Percentiles rank a stretch among this genome's conserved stretches.
Evolutionary conservation across 1,140 invertebrate genomes (phyloP).

Genomic region (Lepidostoma basale): DNA sequence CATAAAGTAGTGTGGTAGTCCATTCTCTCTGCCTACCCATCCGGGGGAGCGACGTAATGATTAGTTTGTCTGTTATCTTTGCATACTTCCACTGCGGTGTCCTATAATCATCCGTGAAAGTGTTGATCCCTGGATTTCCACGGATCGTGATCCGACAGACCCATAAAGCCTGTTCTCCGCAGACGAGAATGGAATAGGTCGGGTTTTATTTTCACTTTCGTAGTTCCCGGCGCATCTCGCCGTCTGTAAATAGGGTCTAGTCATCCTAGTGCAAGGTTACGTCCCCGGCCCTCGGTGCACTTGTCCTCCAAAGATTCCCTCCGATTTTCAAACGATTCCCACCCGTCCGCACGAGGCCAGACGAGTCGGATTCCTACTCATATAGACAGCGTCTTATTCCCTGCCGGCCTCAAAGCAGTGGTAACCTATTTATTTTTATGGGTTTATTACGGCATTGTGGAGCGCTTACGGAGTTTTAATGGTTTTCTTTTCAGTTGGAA

Average conservation of each 20-base stretch:
- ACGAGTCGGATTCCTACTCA: neutral
- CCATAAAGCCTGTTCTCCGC: neutral
- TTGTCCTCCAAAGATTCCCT: neutral
- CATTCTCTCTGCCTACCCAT: no score
- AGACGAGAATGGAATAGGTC: slow-evolving; percentile 8
- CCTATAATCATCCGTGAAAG: no score
- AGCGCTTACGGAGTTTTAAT: slow-evolving; percentile 19
- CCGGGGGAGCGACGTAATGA: no score
- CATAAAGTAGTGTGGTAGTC: no score
- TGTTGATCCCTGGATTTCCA: neutral
- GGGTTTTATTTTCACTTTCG: slow-evolving; percentile 25
- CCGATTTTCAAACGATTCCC: neutral
- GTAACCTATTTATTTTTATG: slow-evolving; percentile 29
- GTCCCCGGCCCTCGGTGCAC: slow-evolving; percentile 3
- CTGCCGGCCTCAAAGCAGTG: neutral
- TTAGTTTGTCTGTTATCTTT: no score
- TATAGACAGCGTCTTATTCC: neutral
- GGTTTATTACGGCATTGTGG: slow-evolving; percentile 20
- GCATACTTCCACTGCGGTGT: no score
- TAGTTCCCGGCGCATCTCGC: neutral
- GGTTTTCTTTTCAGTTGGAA: slow-evolving; percentile 21
- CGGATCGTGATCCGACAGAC: neutral
- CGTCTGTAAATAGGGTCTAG: slow-evolving; percentile 18
- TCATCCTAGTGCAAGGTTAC: slow-evolving; percentile 21
- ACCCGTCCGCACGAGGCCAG: neutral